A percentile compares a stretch with the other conserved stretches of the same genome.
Evolutionary conservation across 2,888 invertebrate species (phyloP).

Genomic region (Rapana venosa): DNA sequence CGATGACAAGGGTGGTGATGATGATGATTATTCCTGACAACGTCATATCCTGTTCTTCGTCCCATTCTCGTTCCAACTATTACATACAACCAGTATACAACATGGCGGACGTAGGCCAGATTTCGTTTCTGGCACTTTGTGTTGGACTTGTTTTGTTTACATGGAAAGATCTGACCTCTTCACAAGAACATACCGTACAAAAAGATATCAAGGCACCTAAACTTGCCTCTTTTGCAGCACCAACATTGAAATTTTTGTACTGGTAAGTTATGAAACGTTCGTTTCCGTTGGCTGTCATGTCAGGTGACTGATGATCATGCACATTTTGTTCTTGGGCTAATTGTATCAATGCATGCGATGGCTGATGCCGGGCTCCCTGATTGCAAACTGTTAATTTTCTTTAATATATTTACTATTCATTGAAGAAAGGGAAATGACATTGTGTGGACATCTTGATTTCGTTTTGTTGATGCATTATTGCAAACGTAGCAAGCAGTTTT

Average conservation of each 20-base stretch:
- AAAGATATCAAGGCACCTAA: constrained; percentile 75
- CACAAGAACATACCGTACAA: constrained; percentile 60
- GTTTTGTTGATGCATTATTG: no score
- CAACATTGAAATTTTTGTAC: constrained; percentile 75
- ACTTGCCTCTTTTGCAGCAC: constrained; percentile 74
- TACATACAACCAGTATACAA: constrained; percentile 20
- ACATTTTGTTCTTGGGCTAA: no score
- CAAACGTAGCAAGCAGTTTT: no score
- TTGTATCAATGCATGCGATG: no score
- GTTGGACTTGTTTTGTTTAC: constrained; percentile 66
- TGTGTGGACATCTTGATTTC: no score
- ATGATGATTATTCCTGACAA: background rate
- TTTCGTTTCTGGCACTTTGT: constrained; percentile 63
- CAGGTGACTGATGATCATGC: background rate
- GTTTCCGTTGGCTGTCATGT: constrained; percentile 13
- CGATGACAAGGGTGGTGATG: no score
- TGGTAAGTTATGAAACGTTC: constrained; percentile 65
- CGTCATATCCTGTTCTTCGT: constrained; percentile 5
- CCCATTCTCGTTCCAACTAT: constrained; percentile 2
- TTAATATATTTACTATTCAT: no score
- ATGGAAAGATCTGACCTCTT: constrained; percentile 66
- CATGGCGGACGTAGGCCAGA: constrained; percentile 65
- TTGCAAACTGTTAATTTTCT: no score
- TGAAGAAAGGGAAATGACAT: no score
- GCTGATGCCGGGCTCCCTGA: no score